Evolutionary conservation across 2,888 invertebrate genomes (phyloP).

Genomic region (Luffia ferchaultella): DNA sequence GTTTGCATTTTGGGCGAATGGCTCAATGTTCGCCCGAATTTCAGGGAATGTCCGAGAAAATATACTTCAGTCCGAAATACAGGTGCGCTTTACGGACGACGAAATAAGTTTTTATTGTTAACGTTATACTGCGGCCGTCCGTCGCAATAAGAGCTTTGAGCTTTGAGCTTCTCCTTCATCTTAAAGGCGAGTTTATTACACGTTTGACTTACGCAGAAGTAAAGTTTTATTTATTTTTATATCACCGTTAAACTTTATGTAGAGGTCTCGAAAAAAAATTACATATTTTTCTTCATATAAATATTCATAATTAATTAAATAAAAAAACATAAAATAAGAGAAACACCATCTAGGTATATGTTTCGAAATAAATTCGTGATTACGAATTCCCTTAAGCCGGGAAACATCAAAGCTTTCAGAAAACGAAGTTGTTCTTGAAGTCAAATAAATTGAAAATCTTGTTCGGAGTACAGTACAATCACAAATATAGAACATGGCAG

Average conservation of each 20-base stretch:
- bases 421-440: background rate
- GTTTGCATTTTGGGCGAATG: background rate
- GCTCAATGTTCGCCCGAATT: too few relatives aligned
- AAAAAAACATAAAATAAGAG: too few relatives aligned
- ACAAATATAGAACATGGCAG: conserved; percentile 11
- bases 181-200: background rate
- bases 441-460: background rate
- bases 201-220: too few relatives aligned
- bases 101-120: background rate
- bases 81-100: background rate
- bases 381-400: background rate
- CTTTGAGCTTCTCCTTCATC: background rate
- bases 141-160: background rate
- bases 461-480: background rate
- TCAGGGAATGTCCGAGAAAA: background rate
- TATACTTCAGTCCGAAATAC: background rate
- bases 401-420: background rate
- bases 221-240: too few relatives aligned
- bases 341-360: background rate
- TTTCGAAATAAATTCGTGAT: background rate
- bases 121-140: background rate
- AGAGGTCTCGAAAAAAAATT: too few relatives aligned
- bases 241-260: too few relatives aligned
- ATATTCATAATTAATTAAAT: too few relatives aligned
- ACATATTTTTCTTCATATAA: too few relatives aligned